Percentiles rank a stretch among this genome's conserved stretches.
These are phyloP conservation scores for Montipora sp. DNA, from an alignment of 64 coral and sea anemone genomes.

Conservation along the genomic window DNA sequence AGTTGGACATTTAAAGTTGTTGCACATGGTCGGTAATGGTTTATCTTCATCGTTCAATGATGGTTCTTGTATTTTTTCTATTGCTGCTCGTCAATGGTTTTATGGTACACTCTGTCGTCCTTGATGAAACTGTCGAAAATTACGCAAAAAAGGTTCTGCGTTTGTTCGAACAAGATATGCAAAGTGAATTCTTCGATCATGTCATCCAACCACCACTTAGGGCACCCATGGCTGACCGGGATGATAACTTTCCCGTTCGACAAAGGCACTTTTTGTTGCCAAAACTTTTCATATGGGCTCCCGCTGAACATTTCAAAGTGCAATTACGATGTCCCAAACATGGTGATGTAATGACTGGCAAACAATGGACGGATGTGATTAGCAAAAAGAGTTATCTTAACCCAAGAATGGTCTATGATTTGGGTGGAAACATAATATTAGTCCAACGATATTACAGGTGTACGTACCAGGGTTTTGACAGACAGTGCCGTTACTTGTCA, in stretches of 20 bases:
- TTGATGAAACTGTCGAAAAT: no score
- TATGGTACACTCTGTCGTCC: no score
- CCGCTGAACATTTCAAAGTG: neutral
- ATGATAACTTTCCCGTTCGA: neutral
- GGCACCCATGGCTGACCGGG: neutral
- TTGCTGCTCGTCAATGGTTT: no score
- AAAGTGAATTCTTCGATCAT: no score
- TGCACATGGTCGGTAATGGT: no score
- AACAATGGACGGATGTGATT: neutral
- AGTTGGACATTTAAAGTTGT: no score
- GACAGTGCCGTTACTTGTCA: neutral
- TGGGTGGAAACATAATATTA: neutral
- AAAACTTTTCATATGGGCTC: neutral
- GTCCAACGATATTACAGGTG: neutral
- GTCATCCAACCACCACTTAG: no score
- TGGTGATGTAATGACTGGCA: neutral
- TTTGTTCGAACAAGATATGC: no score
- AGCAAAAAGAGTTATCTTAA: neutral
- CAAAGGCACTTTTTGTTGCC: neutral
- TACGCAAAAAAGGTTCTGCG: no score
- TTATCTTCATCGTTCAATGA: no score
- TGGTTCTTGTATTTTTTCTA: no score
- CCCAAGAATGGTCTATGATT: neutral
- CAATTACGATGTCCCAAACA: neutral
- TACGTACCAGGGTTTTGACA: neutral